Conservation (phyloP, 2,888 invertebrate genomes). For the Pyrochroa serraticornis region DNA sequence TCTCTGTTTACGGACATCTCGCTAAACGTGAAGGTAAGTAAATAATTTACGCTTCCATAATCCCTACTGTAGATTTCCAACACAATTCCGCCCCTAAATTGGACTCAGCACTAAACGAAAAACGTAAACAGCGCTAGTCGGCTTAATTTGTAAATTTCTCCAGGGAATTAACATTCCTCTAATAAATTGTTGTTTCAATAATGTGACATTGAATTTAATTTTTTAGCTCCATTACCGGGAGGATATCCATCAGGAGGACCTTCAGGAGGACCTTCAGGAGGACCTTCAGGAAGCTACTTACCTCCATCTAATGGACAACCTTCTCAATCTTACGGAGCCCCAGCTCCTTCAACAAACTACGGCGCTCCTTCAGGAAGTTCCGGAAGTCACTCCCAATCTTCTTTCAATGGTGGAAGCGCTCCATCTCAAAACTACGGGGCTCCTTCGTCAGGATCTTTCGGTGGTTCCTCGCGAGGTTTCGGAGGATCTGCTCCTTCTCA, state of each 20-base stretch:
- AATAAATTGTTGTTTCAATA: not conserved
- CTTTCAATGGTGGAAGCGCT: conserved; percentile 21
- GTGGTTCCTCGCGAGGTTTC: conserved; percentile 1
- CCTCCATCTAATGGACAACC: conserved; percentile 41
- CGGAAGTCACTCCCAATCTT: conserved; percentile 14
- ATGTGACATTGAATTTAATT: conserved; percentile 1
- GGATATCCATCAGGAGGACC: conserved; percentile 32
- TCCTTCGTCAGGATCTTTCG: conserved; percentile 38
- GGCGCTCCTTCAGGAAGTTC: conserved; percentile 45
- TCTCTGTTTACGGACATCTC: conserved; percentile 37
- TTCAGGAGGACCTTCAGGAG: conserved; percentile 31
- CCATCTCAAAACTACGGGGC: conserved; percentile 36
- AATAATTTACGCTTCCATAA: not conserved
- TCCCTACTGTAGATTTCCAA: not conserved
- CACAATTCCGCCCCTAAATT: not conserved
- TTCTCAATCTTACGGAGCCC: conserved; percentile 37
- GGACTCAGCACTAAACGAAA: not conserved
- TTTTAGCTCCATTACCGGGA: conserved; percentile 28
- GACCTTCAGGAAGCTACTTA: conserved; percentile 16
- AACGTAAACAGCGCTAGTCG: not conserved
- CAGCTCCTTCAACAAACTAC: conserved; percentile 38
- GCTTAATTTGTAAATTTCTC: too few species aligned
- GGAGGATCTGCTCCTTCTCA: conserved; percentile 25
- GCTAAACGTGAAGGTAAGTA: conserved; percentile 48
- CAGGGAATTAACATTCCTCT: not conserved